These are phyloP conservation scores for Grantiella picta DNA, from an alignment of 2,113 vertebrate species.

Conservation along the genomic window DNA sequence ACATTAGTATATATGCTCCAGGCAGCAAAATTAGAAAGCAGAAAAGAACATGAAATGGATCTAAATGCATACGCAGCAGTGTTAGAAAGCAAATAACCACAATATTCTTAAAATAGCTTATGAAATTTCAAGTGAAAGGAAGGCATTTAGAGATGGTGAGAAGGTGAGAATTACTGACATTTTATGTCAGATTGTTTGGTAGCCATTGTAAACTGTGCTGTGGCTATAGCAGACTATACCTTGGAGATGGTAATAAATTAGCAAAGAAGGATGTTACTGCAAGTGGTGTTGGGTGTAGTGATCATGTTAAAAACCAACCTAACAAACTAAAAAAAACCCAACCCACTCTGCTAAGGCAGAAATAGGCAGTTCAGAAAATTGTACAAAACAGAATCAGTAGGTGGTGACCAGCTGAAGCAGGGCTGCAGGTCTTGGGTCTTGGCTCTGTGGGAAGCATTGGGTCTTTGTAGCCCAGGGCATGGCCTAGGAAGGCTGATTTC, in stretches of 20 bases:
- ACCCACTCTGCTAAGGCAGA: background rate
- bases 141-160: conserved; percentile 17
- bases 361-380: background rate
- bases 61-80: background rate
- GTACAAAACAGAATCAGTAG: background rate
- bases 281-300: background rate
- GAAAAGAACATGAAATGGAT: conserved; percentile 39
- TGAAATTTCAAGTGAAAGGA: conserved; percentile 38
- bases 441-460: background rate
- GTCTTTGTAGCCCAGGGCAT: background rate
- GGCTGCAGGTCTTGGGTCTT: background rate
- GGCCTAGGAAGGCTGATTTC: background rate
- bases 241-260: background rate
- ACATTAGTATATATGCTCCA: conserved; percentile 30
- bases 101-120: conserved; percentile 39
- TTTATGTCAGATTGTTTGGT: background rate
- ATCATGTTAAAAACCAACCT: background rate
- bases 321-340: background rate
- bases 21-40: conserved; percentile 58
- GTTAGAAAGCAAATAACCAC: conserved; percentile 55
- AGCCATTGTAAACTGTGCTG: background rate
- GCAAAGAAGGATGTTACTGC: background rate
- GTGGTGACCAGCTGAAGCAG: background rate
- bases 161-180: background rate
- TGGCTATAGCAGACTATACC: background rate